Percentiles rank a stretch among this genome's conserved stretches.
These are phyloP conservation scores for Caenorhabditis sp. DNA, from an alignment of 2,888 invertebrate species.

Conservation along the genomic window DNA sequence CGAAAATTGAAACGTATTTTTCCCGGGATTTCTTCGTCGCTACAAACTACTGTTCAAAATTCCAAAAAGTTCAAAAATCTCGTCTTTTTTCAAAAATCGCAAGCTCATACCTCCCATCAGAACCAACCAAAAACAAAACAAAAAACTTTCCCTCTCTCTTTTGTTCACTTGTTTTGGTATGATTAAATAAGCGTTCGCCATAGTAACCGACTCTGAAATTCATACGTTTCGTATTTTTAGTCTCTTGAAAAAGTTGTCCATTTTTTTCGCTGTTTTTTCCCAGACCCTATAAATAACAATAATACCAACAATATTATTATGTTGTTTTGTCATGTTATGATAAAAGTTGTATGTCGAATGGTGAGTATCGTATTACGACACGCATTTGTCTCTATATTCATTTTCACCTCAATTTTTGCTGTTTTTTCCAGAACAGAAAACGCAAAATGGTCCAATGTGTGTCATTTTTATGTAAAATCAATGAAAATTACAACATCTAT, in stretches of 20 bases:
- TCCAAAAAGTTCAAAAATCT: no score
- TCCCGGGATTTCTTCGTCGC: no score
- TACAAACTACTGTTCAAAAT: no score
- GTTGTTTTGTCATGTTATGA: neutral
- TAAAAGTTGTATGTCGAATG: conserved; percentile 1
- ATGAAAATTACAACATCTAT: neutral
- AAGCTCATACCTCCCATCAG: no score
- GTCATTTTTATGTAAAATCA: neutral
- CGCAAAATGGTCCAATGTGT: neutral
- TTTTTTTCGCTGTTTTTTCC: neutral
- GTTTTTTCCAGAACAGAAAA: neutral
- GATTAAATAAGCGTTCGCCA: neutral
- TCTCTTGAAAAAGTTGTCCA: no score
- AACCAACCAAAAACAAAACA: no score
- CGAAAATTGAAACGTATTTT: no score
- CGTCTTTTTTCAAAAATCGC: no score
- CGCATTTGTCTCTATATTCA: neutral
- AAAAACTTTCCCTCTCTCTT: no score
- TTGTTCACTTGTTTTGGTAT: neutral
- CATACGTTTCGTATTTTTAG: neutral
- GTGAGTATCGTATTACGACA: neutral
- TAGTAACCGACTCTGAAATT: neutral
- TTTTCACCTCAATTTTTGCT: neutral
- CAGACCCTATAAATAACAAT: neutral
- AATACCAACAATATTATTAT: neutral